Percentiles rank a stretch among this genome's conserved stretches.
These are phyloP conservation scores for Anticlea derivata DNA, from an alignment of 2,888 invertebrate genomes.

Conservation along the genomic window DNA sequence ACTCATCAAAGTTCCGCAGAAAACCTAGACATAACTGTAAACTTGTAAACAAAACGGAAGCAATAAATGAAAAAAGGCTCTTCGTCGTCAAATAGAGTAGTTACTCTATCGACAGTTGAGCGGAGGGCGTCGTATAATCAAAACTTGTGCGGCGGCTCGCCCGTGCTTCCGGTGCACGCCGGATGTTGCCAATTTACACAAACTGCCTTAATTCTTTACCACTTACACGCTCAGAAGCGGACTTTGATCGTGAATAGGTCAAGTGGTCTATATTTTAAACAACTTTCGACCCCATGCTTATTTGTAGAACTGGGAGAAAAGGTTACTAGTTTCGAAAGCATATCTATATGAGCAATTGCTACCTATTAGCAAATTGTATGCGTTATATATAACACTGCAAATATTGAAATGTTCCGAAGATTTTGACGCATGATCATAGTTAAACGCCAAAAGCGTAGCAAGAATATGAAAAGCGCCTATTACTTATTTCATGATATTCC, in stretches of 20 bases:
- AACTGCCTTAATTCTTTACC: constrained; percentile 63
- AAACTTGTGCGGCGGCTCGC: constrained; percentile 48
- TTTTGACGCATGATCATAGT: too few species aligned
- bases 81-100: constrained; percentile 21
- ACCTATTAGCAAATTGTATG: too few species aligned
- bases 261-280: background rate
- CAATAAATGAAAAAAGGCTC: constrained; percentile 18
- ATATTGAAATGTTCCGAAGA: too few species aligned
- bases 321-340: too few species aligned
- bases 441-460: too few species aligned
- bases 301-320: too few species aligned
- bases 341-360: too few species aligned
- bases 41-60: constrained; percentile 13
- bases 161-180: constrained; percentile 52
- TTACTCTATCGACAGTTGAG: constrained; percentile 26
- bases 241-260: constrained; percentile 40
- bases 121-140: constrained; percentile 46
- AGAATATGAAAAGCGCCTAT: too few species aligned
- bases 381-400: too few species aligned
- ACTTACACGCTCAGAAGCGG: constrained; percentile 17
- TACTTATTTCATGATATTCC: too few species aligned
- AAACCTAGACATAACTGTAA: background rate
- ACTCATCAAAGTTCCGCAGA: background rate
- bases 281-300: background rate
- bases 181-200: constrained; percentile 69